Conservation (phyloP, 2,888 invertebrate species). For the Lymantria dispar region DNA sequence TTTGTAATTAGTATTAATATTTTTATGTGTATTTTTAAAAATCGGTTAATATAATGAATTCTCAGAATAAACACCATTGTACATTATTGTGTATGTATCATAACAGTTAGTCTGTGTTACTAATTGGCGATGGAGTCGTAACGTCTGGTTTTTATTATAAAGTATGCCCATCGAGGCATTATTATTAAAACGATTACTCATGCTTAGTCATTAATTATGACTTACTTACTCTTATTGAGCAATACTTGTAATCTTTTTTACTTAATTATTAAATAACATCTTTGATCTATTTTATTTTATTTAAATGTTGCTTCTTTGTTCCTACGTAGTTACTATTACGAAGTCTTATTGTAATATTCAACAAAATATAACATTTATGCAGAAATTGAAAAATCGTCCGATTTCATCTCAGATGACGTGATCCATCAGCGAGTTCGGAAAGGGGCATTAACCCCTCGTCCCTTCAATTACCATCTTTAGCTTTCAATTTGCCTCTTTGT, state of each 20-base stretch:
- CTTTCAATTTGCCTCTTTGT: conserved; percentile 78
- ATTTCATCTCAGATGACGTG: conserved; percentile 63
- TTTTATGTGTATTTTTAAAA: too few species aligned
- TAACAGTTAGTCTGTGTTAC: too few species aligned
- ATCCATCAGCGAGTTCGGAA: conserved; percentile 71
- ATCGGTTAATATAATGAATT: too few species aligned
- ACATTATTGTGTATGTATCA: too few species aligned
- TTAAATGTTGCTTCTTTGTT: too few species aligned
- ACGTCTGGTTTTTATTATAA: not conserved
- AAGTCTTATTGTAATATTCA: too few species aligned
- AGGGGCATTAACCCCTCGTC: conserved; percentile 72
- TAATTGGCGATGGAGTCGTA: not conserved
- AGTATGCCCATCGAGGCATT: not conserved
- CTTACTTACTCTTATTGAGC: not conserved
- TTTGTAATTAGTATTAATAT: too few species aligned
- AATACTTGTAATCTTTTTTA: too few species aligned
- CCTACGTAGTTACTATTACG: too few species aligned
- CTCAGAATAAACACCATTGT: too few species aligned
- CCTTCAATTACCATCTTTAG: conserved; percentile 79
- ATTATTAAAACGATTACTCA: not conserved
- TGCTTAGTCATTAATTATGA: not conserved
- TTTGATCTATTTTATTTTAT: too few species aligned
- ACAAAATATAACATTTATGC: not conserved
- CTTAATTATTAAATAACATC: too few species aligned
- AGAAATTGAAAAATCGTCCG: conserved; percentile 45